phyloP scores from a whole-genome alignment of 2,113 vertebrate species.

The Aspidoscelis tigris region DNA sequence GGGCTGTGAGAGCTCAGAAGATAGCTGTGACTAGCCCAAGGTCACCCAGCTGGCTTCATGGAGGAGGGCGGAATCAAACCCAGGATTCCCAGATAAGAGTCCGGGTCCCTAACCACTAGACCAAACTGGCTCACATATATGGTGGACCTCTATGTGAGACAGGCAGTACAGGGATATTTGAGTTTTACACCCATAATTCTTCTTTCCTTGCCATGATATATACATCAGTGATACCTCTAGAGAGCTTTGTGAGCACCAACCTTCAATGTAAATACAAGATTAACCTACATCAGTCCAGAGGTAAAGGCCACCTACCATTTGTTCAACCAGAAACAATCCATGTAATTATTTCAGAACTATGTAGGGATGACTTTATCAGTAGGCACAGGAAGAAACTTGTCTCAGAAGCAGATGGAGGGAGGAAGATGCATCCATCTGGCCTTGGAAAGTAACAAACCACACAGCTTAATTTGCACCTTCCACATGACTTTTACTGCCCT shows the following conservation, averaged over 20 bases:
- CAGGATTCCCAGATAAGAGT: too few relatives aligned
- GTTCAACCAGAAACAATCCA: background rate
- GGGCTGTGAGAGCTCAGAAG: too few relatives aligned
- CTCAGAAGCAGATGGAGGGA: background rate
- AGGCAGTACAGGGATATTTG: background rate
- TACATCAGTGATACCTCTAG: background rate
- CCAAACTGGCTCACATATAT: too few relatives aligned
- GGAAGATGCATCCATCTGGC: background rate
- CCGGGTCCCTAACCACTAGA: too few relatives aligned
- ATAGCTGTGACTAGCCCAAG: too few relatives aligned
- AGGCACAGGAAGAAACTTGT: background rate
- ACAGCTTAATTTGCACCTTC: background rate
- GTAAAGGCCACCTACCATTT: background rate
- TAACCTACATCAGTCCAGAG: background rate
- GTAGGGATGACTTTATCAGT: background rate
- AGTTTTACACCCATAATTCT: background rate
- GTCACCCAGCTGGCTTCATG: too few relatives aligned
- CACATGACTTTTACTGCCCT: background rate
- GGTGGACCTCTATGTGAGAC: too few relatives aligned
- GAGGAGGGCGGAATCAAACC: too few relatives aligned
- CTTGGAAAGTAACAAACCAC: background rate
- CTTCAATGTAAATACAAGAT: background rate
- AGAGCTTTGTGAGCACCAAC: background rate
- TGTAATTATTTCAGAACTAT: background rate
- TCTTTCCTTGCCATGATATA: background rate